A percentile compares a stretch with the other conserved stretches of the same genome.
Evolutionary conservation across 2,797 vertebrate species (phyloP).

Genomic region (Propithecus deckenii): DNA sequence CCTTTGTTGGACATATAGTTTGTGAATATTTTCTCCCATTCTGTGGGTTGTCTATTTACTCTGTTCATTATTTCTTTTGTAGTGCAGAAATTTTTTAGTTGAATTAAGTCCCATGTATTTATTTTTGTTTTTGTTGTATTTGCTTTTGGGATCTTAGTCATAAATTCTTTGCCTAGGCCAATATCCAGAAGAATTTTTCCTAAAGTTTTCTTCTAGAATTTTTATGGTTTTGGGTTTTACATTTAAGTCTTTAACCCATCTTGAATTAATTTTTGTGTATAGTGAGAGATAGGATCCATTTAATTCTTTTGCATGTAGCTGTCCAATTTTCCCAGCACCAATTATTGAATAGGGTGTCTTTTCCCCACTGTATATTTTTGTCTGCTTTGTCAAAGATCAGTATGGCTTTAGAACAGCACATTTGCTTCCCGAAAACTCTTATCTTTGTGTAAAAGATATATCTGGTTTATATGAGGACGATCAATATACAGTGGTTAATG

Average conservation of each 20-base stretch:
- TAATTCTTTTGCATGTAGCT: background rate
- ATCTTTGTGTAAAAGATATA: background rate
- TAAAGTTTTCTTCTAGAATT: background rate
- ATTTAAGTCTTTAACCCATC: background rate
- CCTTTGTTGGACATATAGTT: background rate
- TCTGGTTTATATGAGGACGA: background rate
- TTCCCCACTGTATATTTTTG: background rate
- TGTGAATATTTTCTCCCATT: background rate
- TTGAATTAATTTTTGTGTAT: background rate
- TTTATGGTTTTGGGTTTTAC: background rate
- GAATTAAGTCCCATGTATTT: background rate
- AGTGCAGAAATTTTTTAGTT: background rate
- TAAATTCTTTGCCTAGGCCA: background rate
- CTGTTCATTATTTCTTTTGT: background rate
- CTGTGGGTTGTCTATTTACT: background rate
- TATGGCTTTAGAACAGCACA: background rate
- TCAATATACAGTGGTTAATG: background rate
- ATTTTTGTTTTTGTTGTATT: background rate
- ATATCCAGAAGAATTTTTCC: background rate
- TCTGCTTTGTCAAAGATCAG: background rate
- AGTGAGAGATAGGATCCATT: background rate
- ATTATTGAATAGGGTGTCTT: background rate
- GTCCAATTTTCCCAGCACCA: background rate
- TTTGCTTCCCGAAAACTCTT: background rate
- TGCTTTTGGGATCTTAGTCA: background rate